Evolutionary conservation across 2,888 invertebrate genomes (phyloP), one percentile per base, ranked within the genome.

Genomic region (Ceratothoa steindachneri): DNA sequence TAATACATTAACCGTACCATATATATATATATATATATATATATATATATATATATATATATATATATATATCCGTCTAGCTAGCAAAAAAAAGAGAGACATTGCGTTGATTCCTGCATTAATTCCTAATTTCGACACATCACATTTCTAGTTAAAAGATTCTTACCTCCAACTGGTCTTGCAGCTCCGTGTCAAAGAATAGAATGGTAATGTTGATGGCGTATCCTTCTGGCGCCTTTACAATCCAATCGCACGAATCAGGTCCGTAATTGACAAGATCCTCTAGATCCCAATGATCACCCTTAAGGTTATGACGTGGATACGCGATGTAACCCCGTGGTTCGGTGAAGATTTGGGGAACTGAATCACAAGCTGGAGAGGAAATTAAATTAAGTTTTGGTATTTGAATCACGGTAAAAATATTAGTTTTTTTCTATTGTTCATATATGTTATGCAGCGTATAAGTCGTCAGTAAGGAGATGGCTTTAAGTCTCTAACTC

Each of bases 221-320:
- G 67, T 77, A 77, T 19, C 77, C 77, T n/a, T 72, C 55, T 1
- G 74, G 74, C 12, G 77, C 74, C 9, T 24, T 31, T 15, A 77
- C 19, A n/a, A 60, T 28, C 77, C 77, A 77, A 15, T 28, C 15
- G 67, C 77, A 77, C 28, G 24, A 53, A 66, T 77, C 77, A n/a
- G 74, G 71, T 29, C 71, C 71, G 65, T 71, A 71, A 19, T 19
- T 5, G 19, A 71, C 31, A 15, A 28, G 64, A 22, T 60, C 55
- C 19, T 73, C 73, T 5, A 22, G 53, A 2, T 68, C 24, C 73
- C 73, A 73, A 5, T 31, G 19, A 0, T 30, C 53, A 15, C 22
- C 52, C 64, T 31, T 28, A 12, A 77, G 52, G 74, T 77, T 77
- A 69, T 77, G 65, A 5, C 28, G 19, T 1, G 77, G 77, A 29